phyloP scores from a whole-genome alignment of 2,888 invertebrate species.

The Allacma fusca region DNA sequence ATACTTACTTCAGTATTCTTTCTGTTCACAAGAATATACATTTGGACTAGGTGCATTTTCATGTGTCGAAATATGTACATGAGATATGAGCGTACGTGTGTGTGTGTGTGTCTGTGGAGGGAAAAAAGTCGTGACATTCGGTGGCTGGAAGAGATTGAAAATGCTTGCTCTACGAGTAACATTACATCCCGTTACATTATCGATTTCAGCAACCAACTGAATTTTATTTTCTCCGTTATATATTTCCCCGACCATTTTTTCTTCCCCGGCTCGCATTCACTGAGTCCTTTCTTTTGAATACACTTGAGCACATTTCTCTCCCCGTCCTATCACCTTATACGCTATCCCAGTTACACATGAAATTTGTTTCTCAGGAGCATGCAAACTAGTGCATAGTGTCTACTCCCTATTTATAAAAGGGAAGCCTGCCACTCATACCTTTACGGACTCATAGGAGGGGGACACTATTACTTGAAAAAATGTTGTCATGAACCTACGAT shows the following conservation, averaged over 20 bases:
- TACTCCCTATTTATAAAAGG: too few species aligned
- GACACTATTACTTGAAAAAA: too few species aligned
- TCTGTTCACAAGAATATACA: too few species aligned
- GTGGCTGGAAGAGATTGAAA: constrained; percentile 56
- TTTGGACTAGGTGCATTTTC: too few species aligned
- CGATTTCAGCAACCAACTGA: constrained; percentile 47
- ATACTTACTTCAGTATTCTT: too few species aligned
- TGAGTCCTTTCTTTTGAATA: neutral
- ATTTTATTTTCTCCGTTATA: constrained; percentile 10
- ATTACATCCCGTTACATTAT: constrained; percentile 42
- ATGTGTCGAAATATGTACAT: constrained; percentile 43
- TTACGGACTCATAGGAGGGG: too few species aligned
- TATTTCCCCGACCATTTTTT: neutral
- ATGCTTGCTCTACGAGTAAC: constrained; percentile 48
- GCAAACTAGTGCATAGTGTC: too few species aligned
- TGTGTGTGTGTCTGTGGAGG: neutral
- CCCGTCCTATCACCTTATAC: too few species aligned
- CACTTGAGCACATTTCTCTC: neutral
- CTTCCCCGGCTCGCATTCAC: neutral
- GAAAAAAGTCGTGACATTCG: constrained; percentile 52
- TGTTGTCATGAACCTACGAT: too few species aligned
- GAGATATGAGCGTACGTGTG: neutral
- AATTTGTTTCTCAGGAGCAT: too few species aligned
- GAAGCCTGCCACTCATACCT: too few species aligned
- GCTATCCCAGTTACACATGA: too few species aligned